Evolutionary conservation across 2,113 vertebrate species (phyloP), one percentile per base, ranked within the genome.

Genomic region (Noturus placidus): DNA sequence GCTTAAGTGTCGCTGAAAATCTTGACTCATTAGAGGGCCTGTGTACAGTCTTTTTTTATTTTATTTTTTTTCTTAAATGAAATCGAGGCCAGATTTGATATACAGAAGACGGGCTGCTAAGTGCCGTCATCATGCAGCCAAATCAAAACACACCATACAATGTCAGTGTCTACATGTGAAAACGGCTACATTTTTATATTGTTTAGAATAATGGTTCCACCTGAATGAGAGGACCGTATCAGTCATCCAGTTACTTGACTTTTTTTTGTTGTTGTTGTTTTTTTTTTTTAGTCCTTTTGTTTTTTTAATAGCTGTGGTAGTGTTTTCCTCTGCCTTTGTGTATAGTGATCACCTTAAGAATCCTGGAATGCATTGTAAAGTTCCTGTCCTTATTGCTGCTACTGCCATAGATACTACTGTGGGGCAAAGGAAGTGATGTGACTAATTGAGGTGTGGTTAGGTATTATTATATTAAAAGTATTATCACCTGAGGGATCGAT

Each of bases 301-400:
- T n/a, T n/a, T 25, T 61, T 35, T 3, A 46, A 65, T n/a, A 82
- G 20, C 15, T 50, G 38, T 5, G 5, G 9, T 63, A 74, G n/a
- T n/a, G 69, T 7, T 79, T 69, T 57, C 27, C 9, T 61, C 4
- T 74, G 83, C n/a, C 6, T 59, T 86, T 20, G 35, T 46, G 42
- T 35, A 35, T 5, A 54, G 25, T n/a, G 38, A 9, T 65, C 10
- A 78, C 59, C n/a, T 11, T 86, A 67, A 59, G 20, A 54, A 57
- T 19, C 9, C 52, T 70, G 76, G 20, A 70, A 89, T 88, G 74
- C 90, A 88, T 91, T 92, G 91, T 92, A 83, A 30, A 87, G 52
- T 89, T 94, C 91, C 92, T 92, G 90, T 92, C 85, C 70, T 76
- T 91, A 88, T 63, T 72, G 67, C 78, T 82, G 74, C 11, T 81